Base-by-base conservation (phyloP, 2,113 vertebrate genomes). In the Hiodon alosoides region DNA sequence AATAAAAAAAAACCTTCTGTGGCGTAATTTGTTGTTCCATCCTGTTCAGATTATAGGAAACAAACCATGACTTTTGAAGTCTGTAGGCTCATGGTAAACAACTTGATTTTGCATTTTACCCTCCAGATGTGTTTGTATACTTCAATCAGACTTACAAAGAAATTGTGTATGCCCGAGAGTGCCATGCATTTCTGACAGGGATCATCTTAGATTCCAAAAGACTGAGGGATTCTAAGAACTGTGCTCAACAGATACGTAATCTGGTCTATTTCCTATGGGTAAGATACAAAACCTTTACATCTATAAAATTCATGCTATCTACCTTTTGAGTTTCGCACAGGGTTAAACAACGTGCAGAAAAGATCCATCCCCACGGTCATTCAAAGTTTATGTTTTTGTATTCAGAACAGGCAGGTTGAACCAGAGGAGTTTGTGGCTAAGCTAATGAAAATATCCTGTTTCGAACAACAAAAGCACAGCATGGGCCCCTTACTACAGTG, bases 181-280 rank as follows among this genome's bases (percentile, higher is more conserved):
- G 90, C 70, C 87, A 88, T 77, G 50, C 67, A 7, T 89, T 91
- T 78, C 86, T 88, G 77, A 87, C 87, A 0, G 85, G 86, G 17
- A 75, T 89, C 78, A 90, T 87, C 85, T 76, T 90, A 75, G 87
- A 89, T 75, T 90, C 87, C 3, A 80, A 83, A 59, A 83, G 81
- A 53, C 83, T 84, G 79, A 83, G 88, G 73, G 87, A 89, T 65
- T 79, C 85, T 70, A 81, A 79, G 79, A 82, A 82, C 70, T 78
- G 80, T 70, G 86, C 84, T 2, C 78, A 83, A 73, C 82, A 81
- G 55, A 79, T 88, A 3, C 17, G 79, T 17, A 79, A 77, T 5
- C 81, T 91, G 0, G 79, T 87, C 74, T 82, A 83, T 62, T 73
- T 8, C 59, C 78, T 90, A 0, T 89, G 90, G 87, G 90, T 90